Percentiles rank a stretch among this genome's conserved stretches.
Conservation (phyloP, 2,797 vertebrate species). For the Otus scops region DNA sequence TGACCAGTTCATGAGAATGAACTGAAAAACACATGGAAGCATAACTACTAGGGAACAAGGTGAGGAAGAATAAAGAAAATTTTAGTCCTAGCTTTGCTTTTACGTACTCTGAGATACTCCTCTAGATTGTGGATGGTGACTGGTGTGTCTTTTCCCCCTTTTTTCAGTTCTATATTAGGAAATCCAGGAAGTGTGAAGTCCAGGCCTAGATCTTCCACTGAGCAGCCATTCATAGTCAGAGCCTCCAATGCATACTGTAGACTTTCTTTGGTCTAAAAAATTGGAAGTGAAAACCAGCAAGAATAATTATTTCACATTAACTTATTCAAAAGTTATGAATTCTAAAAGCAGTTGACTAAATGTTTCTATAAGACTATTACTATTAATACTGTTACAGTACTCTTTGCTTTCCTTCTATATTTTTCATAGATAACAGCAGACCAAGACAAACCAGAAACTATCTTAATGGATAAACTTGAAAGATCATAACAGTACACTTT, state of each 20-base stretch:
- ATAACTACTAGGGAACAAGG: background rate
- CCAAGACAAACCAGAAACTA: background rate
- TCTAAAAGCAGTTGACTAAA: background rate
- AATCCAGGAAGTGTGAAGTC: conserved; percentile 97
- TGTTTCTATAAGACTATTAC: background rate
- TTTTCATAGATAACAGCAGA: background rate
- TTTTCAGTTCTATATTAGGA: conserved; percentile 97
- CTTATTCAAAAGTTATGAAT: background rate
- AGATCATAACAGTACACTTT: background rate
- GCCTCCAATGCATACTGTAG: conserved; percentile 94
- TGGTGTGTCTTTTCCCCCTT: conserved; percentile 94
- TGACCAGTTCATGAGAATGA: background rate
- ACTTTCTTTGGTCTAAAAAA: conserved; percentile 91
- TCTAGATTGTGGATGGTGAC: conserved; percentile 98
- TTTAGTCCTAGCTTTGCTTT: background rate
- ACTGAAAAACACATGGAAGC: background rate
- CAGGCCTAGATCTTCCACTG: conserved; percentile 95
- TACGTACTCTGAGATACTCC: conserved; percentile 93
- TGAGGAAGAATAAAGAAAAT: background rate
- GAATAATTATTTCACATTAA: background rate
- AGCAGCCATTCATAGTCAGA: conserved; percentile 98
- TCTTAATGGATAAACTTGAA: background rate
- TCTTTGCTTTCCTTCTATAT: background rate
- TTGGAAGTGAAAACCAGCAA: background rate
- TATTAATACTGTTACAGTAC: background rate